Evolutionary conservation across 2,888 invertebrate genomes (phyloP), one percentile per base, ranked within the genome.

Genomic region (Thera britannica): DNA sequence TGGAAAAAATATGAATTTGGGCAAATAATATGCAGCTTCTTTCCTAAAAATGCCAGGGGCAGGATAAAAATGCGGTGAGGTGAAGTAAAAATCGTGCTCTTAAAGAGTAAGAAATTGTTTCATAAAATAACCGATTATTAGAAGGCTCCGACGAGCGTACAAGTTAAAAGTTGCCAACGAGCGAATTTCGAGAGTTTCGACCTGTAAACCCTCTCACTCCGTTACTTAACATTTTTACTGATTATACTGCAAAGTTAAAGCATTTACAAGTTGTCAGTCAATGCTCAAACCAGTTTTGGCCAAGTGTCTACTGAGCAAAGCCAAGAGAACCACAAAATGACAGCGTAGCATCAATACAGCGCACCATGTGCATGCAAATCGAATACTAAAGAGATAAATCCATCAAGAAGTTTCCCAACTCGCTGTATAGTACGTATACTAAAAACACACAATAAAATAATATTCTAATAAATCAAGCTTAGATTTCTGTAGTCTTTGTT

Each of bases 141-240:
- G 35, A 60, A 59, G 59, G 38, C 56, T 63, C 38, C 38, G 36
- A 54, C 58, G 11, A 55, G 56, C 35, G 56, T 44, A 69, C 62
- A 54, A 66, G 65, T 74, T 67, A 71, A 58, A 57, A 52, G 52
- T 65, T 70, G 61, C 71, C 64, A 62, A 68, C 68, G 62, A 23
- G 60, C 48, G 48, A 62, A 63, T 66, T 70, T 64, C 62, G 58
- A 65, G 68, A 63, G 62, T 68, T 62, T 58, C 67, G 54, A 55
- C 61, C 62, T 62, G 58, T 54, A 58, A 65, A 70, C 63, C 71
- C 71, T 73, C 72, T 75, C 70, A 71, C 73, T 68, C 12, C 48
- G 70, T 73, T 73, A 67, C 71, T 69, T 68, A 75, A 75, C 59
- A 59, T 71, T 71, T 68, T 67, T 67, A 67, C 70, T 71, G 67